These are phyloP conservation scores for Morone saxatilis DNA, from an alignment of 2,113 vertebrate genomes.

Conservation along the genomic window DNA sequence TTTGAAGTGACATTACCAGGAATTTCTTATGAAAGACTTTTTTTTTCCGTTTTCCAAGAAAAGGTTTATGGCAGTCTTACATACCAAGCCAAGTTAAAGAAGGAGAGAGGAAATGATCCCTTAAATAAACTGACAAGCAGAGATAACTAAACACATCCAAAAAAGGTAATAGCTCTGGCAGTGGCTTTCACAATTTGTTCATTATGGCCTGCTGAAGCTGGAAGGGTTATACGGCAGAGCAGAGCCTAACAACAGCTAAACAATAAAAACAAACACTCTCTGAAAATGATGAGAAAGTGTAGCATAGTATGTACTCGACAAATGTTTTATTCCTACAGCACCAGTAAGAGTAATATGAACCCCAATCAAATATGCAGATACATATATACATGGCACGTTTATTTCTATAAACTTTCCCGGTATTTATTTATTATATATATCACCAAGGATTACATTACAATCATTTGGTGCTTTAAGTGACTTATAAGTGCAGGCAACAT, in stretches of 20 bases:
- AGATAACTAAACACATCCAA: constrained; percentile 81
- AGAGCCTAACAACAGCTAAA: neutral
- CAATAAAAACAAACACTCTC: neutral
- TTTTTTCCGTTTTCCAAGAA: constrained; percentile 46
- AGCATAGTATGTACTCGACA: neutral
- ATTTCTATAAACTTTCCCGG: neutral
- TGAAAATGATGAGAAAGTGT: neutral
- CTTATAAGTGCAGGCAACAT: neutral
- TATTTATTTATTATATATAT: neutral
- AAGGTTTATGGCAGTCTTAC: constrained; percentile 49
- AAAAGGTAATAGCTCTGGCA: constrained; percentile 76
- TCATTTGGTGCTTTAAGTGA: neutral
- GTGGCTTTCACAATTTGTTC: constrained; percentile 46
- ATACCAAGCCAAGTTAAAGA: constrained; percentile 57
- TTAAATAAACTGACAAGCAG: constrained; percentile 74
- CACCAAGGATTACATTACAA: too few species aligned
- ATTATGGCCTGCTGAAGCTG: constrained; percentile 54
- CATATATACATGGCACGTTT: neutral
- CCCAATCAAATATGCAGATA: neutral
- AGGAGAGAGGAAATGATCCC: constrained; percentile 69
- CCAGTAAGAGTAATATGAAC: neutral
- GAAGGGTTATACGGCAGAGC: constrained; percentile 17
- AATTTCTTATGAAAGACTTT: constrained; percentile 20
- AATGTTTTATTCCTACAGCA: neutral
- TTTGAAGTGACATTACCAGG: constrained; percentile 17